Evolutionary conservation across 2,888 invertebrate species (phyloP).

Genomic region (Polydesmus complanatus): DNA sequence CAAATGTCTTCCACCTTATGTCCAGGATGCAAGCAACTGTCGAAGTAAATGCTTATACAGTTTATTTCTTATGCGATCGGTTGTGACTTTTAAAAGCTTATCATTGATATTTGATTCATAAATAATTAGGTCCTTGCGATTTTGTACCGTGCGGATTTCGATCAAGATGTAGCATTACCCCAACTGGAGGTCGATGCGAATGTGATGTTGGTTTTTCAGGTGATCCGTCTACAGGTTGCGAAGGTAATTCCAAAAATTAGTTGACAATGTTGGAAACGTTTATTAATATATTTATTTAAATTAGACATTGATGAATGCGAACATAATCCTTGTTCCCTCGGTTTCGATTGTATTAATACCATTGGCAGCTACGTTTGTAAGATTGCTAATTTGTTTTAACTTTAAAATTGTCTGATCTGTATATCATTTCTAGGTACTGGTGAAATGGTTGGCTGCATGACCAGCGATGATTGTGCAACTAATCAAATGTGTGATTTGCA

Average conservation of each 20-base stretch:
- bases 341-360: slow-evolving; percentile 75
- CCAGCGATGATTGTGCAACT: slow-evolving; percentile 63
- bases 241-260: neutral
- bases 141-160: slow-evolving; percentile 79
- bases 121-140: slow-evolving; percentile 55
- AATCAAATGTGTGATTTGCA: slow-evolving; percentile 64
- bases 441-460: slow-evolving; percentile 38
- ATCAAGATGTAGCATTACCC: slow-evolving; percentile 74
- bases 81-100: neutral
- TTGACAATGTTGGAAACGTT: neutral
- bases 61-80: neutral
- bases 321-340: slow-evolving; percentile 68
- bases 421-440: slow-evolving; percentile 6
- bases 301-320: slow-evolving; percentile 66
- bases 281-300: slow-evolving; percentile 1
- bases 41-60: slow-evolving; percentile 45
- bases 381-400: slow-evolving; percentile 35
- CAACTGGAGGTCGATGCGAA: slow-evolving; percentile 34
- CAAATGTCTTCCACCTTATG: slow-evolving; percentile 76
- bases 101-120: neutral
- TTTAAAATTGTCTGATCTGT: neutral
- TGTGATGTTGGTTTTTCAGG: slow-evolving; percentile 21
- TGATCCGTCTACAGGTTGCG: slow-evolving; percentile 19
- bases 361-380: slow-evolving; percentile 76
- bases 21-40: slow-evolving; percentile 66